Percentiles rank a stretch among this genome's conserved stretches.
Evolutionary conservation across 2,797 vertebrate species (phyloP).

Genomic region (Coranthus polyacanthus): DNA sequence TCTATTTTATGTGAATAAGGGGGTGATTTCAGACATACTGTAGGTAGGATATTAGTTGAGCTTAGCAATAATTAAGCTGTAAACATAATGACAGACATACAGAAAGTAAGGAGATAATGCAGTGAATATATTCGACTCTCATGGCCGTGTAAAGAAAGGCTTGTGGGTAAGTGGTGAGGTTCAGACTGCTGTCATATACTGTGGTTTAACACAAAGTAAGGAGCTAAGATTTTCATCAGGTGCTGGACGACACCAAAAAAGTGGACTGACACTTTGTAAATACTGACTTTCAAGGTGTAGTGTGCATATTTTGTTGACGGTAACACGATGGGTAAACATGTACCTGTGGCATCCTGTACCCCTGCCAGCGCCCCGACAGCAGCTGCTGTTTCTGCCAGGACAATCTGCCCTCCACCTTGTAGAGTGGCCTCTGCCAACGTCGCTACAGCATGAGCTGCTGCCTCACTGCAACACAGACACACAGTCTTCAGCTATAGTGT

Average conservation of each 20-base stretch:
- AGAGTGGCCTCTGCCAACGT: slow-evolving; percentile 97
- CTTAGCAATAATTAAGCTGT: no score
- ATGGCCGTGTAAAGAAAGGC: no score
- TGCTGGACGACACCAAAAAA: not conserved
- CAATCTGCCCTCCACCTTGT: slow-evolving; percentile 97
- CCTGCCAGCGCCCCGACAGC: slow-evolving; percentile 96
- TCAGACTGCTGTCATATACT: no score
- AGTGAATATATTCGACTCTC: no score
- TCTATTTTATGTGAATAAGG: no score
- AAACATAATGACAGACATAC: no score
- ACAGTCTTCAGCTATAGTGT: not conserved
- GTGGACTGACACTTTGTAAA: not conserved
- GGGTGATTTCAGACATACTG: no score
- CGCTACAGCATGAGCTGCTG: slow-evolving; percentile 97
- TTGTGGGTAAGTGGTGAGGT: no score
- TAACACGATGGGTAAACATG: slow-evolving; percentile 11
- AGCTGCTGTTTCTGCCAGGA: slow-evolving; percentile 96
- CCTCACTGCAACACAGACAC: slow-evolving; percentile 88
- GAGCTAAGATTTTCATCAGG: no score
- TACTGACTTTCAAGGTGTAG: not conserved
- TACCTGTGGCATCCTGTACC: slow-evolving; percentile 97
- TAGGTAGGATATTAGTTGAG: no score
- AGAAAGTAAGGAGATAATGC: no score
- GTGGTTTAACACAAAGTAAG: no score
- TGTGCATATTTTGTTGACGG: slow-evolving; percentile 2